A percentile compares a stretch with the other conserved stretches of the same genome.
Conservation (phyloP, 1,140 invertebrate species). For the Diabrotica undecimpunctata region DNA sequence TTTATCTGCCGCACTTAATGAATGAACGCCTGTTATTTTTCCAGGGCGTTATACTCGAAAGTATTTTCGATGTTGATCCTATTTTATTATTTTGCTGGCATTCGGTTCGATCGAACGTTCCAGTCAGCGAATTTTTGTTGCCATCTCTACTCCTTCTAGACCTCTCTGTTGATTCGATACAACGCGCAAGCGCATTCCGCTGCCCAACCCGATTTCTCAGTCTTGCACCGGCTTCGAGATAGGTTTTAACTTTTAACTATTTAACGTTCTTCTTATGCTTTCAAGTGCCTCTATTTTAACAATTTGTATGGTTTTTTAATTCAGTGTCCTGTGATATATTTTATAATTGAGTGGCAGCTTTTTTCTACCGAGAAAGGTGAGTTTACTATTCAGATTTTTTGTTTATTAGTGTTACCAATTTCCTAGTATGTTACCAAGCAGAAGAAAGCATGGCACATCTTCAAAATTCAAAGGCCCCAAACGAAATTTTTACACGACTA, state of each 20-base stretch:
- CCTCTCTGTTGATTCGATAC: slow-evolving; percentile 1
- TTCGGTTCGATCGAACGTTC: too few species aligned
- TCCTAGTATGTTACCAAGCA: neutral
- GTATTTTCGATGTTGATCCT: too few species aligned
- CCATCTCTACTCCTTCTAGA: neutral
- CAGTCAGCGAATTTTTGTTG: too few species aligned
- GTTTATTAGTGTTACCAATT: neutral
- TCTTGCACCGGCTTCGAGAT: slow-evolving; percentile 35
- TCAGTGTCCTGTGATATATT: slow-evolving; percentile 21
- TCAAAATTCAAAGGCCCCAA: neutral
- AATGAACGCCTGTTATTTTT: too few species aligned
- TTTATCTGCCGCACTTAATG: too few species aligned
- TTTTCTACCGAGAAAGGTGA: neutral
- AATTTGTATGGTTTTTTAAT: slow-evolving; percentile 17
- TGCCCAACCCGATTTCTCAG: slow-evolving; percentile 36
- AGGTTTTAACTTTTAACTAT: slow-evolving; percentile 22
- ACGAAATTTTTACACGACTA: neutral
- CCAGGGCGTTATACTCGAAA: too few species aligned
- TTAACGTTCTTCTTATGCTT: slow-evolving; percentile 23
- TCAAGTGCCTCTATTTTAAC: slow-evolving; percentile 28
- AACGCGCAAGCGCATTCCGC: neutral
- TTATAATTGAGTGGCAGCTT: neutral
- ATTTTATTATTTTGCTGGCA: too few species aligned
- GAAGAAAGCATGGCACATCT: neutral
- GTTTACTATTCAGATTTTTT: neutral